Base-by-base conservation (phyloP, 2,888 invertebrate species). In the Drosophila meridiana region DNA sequence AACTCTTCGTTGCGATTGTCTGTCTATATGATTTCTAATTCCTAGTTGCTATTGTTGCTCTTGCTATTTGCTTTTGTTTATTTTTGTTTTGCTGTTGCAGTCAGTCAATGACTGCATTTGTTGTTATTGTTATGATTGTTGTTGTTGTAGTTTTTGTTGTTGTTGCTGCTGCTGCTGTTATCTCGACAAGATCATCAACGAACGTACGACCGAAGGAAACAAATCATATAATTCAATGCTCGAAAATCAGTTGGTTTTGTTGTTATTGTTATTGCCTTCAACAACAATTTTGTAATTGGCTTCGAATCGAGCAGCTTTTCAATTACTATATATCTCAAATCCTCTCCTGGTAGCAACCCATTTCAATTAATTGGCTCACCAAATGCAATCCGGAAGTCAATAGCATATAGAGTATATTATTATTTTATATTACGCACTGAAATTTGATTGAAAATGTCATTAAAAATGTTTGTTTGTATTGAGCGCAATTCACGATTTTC, bases 31-130 rank as follows among this genome's bases (percentile, higher is more conserved):
- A 2, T 30, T 55, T 48, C 53, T 34, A 63, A 50, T 63, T 42
- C 52, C 32, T 52, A 45, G 43, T 58, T 20, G 48, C 28, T 45
- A 6, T 32, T 50, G 14, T 38, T 61, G 40, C 50, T 65, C 45
- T 20, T 72, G 47, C 53, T 69, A 45, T n/a, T 72, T 72, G 47
- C 53, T 69, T 48, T n/a, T 72, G 47, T 62, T 73, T 63, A 70
- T 62, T 70, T 47, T 32, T 48, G 65, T 47, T 47, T 55, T 55
- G 62, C 42, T 61, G 58, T 53, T 79, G 75, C 65, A 81, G 56
- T 69, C 83, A 73, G 81, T 74, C 89, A 83, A 76, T 74, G 76
- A 70, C 82, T 82, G 74, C 73, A 59, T 72, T 73, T 76, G 60
- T 69, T 69, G 69, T 69, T 78, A 36, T 38, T 60, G 32, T 58